Conservation (phyloP, 2,888 invertebrate genomes). For the Pedicia rivosa region DNA sequence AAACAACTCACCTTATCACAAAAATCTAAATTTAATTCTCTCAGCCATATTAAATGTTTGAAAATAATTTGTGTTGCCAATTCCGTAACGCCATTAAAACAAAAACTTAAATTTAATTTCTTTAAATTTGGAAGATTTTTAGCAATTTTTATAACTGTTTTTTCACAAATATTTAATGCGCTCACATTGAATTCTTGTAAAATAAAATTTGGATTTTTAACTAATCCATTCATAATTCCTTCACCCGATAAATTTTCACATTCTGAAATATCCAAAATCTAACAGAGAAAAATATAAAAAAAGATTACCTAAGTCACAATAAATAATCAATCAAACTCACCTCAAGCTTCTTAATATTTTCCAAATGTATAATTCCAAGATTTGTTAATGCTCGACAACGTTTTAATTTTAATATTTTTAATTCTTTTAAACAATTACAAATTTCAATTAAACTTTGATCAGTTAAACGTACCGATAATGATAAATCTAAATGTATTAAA, state of each 20-base stretch:
- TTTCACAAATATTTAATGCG: constrained; percentile 43
- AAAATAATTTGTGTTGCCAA: constrained; percentile 49
- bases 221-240: constrained; percentile 44
- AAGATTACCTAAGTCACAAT: background rate
- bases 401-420: constrained; percentile 43
- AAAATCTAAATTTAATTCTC: constrained; percentile 43
- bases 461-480: constrained; percentile 45
- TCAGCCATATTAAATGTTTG: constrained; percentile 40
- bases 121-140: constrained; percentile 39
- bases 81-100: constrained; percentile 56
- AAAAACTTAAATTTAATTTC: constrained; percentile 46
- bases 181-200: constrained; percentile 39
- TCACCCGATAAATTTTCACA: constrained; percentile 45
- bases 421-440: constrained; percentile 37
- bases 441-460: constrained; percentile 45
- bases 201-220: constrained; percentile 31
- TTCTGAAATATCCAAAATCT: constrained; percentile 43
- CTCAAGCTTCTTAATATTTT: constrained; percentile 37
- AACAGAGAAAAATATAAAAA: background rate
- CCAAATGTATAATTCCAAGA: constrained; percentile 37
- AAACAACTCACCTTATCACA: constrained; percentile 39
- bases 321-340: constrained; percentile 16
- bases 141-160: constrained; percentile 41
- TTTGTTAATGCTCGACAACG: constrained; percentile 50
- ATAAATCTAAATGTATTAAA: constrained; percentile 43